Percentiles rank a stretch among this genome's conserved stretches.
These are phyloP conservation scores for Habroteleia sp. DNA, from an alignment of 2,888 invertebrate species.

Conservation along the genomic window DNA sequence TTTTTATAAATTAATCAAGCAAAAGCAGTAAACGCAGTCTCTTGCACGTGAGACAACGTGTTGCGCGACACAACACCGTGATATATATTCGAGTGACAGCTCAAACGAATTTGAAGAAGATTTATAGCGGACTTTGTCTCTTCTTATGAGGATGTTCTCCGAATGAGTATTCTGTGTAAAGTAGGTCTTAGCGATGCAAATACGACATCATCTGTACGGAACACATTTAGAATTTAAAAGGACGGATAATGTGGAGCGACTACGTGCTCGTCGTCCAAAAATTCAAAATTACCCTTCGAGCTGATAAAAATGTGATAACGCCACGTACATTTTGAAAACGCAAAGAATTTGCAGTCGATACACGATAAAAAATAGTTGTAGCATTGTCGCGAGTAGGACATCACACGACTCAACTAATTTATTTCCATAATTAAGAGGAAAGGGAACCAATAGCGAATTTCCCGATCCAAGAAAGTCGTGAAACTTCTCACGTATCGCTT, in stretches of 20 bases:
- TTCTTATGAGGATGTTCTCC: conserved; percentile 55
- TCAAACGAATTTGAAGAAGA: conserved; percentile 53
- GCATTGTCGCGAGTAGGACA: too few relatives aligned
- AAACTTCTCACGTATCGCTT: conserved; percentile 19
- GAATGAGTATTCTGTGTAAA: conserved; percentile 63
- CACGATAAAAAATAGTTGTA: too few relatives aligned
- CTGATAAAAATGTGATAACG: conserved; percentile 62
- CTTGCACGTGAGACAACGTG: conserved; percentile 7
- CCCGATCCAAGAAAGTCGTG: too few relatives aligned
- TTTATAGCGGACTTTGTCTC: conserved; percentile 59
- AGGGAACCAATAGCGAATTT: too few relatives aligned
- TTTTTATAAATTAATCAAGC: conserved; percentile 30
- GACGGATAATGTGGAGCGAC: conserved; percentile 55
- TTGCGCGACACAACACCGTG: neutral
- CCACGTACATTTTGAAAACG: conserved; percentile 35
- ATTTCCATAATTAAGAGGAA: too few relatives aligned
- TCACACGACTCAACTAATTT: too few relatives aligned
- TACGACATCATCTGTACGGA: conserved; percentile 62
- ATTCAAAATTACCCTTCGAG: conserved; percentile 57
- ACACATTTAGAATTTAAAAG: conserved; percentile 63
- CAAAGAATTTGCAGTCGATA: conserved; percentile 33
- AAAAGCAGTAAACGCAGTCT: too few relatives aligned
- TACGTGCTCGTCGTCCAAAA: conserved; percentile 62
- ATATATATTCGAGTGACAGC: conserved; percentile 21
- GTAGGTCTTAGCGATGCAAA: conserved; percentile 64